A percentile compares a stretch with the other conserved stretches of the same genome.
These are phyloP conservation scores for Nemurella pictetii DNA, from an alignment of 2,888 invertebrate species.

Conservation along the genomic window DNA sequence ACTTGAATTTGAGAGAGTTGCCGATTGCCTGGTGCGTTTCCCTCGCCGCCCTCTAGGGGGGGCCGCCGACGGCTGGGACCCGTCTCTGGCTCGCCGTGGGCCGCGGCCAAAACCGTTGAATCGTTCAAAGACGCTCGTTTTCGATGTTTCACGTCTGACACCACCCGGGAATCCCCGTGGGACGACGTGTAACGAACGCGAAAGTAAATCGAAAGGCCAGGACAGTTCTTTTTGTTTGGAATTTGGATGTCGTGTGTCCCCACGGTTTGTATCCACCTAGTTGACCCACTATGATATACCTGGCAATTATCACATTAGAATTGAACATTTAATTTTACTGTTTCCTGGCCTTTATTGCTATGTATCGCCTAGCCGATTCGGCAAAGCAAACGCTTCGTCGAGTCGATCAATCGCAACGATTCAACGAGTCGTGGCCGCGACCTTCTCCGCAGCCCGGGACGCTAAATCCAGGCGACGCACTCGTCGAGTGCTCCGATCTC, in stretches of 20 bases:
- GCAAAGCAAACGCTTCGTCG: too few species aligned
- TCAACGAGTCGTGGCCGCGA: neutral
- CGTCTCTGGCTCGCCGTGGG: neutral
- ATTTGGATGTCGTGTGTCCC: neutral
- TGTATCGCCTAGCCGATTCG: too few species aligned
- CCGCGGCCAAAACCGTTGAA: neutral
- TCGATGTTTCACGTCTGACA: neutral
- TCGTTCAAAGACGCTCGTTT: neutral
- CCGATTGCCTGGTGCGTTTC: neutral
- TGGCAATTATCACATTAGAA: too few species aligned
- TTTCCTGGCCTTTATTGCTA: too few species aligned
- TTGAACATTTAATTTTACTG: too few species aligned
- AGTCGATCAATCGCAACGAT: too few species aligned
- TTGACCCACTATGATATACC: neutral
- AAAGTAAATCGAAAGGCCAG: neutral
- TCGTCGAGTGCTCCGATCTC: neutral
- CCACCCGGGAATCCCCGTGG: neutral
- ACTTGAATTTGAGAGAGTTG: neutral
- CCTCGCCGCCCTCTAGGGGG: neutral
- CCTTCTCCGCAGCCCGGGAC: neutral
- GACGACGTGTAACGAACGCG: neutral
- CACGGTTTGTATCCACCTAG: neutral
- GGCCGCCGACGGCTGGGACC: neutral
- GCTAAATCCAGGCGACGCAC: neutral
- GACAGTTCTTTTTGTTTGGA: neutral